These are phyloP conservation scores for Silurus meridionalis DNA, from an alignment of 2,113 vertebrate genomes.

Conservation along the genomic window DNA sequence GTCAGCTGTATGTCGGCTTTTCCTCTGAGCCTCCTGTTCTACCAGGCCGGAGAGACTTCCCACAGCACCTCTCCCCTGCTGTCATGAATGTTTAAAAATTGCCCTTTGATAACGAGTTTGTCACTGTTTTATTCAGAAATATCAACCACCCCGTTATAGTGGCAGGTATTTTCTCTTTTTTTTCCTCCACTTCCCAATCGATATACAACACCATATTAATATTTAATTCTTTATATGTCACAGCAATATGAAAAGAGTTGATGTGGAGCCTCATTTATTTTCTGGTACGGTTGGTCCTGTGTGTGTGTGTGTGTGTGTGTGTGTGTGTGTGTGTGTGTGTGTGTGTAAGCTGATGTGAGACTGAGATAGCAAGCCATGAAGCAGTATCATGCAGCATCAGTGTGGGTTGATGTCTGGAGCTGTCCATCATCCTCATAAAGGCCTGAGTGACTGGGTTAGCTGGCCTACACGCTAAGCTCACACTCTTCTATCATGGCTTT, in stretches of 20 bases:
- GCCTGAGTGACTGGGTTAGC: conserved; percentile 42
- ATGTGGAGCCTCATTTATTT: conserved; percentile 65
- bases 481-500: conserved; percentile 15
- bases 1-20: conserved; percentile 10
- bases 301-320: conserved; percentile 11
- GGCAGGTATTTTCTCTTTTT: conserved; percentile 68
- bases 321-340: conserved; percentile 45
- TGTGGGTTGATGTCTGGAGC: conserved; percentile 45
- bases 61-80: conserved; percentile 59
- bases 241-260: conserved; percentile 63
- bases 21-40: conserved; percentile 19
- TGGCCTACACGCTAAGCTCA: not conserved
- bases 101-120: conserved; percentile 80
- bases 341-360: conserved; percentile 37
- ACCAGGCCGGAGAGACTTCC: conserved; percentile 41
- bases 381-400: conserved; percentile 48
- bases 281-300: conserved; percentile 50
- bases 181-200: conserved; percentile 60
- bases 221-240: conserved; percentile 78
- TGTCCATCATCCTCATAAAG: conserved; percentile 50
- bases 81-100: conserved; percentile 81
- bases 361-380: conserved; percentile 42
- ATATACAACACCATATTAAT: conserved; percentile 75
- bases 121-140: conserved; percentile 81
- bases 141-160: conserved; percentile 74